Percentiles rank a stretch among this genome's conserved stretches.
Conservation (phyloP, 2,113 vertebrate genomes). For the Tragelaphus imberbis region DNA sequence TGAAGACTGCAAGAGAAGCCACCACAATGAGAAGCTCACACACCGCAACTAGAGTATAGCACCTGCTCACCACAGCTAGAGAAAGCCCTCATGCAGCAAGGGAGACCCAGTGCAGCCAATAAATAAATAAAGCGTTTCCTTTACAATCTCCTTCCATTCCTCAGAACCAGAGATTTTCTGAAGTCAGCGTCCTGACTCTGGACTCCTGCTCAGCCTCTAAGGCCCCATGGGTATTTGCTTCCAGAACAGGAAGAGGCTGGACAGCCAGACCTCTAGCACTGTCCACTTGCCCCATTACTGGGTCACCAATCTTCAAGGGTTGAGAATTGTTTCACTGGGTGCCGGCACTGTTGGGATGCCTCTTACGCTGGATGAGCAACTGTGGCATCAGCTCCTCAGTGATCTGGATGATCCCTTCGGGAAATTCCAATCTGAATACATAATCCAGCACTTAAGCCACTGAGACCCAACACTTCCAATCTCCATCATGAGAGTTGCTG, state of each 20-base stretch:
- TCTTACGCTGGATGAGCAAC: neutral
- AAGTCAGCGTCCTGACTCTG: neutral
- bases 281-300: neutral
- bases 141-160: neutral
- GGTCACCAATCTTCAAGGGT: neutral
- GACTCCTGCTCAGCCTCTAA: neutral
- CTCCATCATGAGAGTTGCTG: neutral
- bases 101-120: neutral
- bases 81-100: neutral
- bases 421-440: neutral
- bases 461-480: neutral
- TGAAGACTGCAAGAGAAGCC: neutral
- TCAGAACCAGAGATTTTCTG: neutral
- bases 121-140: neutral
- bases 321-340: neutral
- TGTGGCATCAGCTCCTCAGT: neutral
- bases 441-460: neutral
- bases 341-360: neutral
- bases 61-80: neutral
- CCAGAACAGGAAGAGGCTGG: neutral
- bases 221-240: neutral
- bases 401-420: neutral
- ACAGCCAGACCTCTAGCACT: neutral
- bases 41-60: neutral
- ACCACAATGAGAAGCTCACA: neutral